Conservation (phyloP, 2,888 invertebrate species). For the Conchocele bisecta region DNA sequence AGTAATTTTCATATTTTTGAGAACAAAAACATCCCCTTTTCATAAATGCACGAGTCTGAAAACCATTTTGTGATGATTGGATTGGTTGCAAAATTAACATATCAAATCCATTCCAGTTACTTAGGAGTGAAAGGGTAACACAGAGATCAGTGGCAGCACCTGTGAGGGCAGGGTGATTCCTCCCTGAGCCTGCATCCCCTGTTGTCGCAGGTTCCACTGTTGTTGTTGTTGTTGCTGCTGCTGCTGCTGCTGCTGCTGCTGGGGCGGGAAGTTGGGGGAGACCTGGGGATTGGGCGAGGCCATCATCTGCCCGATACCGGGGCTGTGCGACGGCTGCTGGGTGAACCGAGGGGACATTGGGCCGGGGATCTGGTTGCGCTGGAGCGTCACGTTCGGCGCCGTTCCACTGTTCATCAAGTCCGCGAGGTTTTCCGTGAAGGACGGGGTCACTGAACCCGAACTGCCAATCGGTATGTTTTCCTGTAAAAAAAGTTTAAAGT, state of each 20-base stretch:
- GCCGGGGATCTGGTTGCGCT: constrained; percentile 79
- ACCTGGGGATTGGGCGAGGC: constrained; percentile 68
- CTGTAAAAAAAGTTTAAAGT: constrained; percentile 36
- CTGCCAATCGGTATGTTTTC: constrained; percentile 54
- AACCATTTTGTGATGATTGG: too few relatives aligned
- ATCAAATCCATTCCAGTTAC: too few relatives aligned
- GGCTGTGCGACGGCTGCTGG: constrained; percentile 53
- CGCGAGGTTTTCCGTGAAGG: constrained; percentile 87
- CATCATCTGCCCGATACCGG: constrained; percentile 58
- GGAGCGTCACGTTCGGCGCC: constrained; percentile 92
- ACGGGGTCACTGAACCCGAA: constrained; percentile 35
- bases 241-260: constrained; percentile 55
- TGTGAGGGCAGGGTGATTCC: constrained; percentile 39
- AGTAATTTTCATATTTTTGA: too few relatives aligned
- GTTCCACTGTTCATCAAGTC: constrained; percentile 93
- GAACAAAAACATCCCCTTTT: too few relatives aligned
- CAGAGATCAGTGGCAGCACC: too few relatives aligned
- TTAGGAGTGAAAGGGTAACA: too few relatives aligned
- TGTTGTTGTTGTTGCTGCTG: constrained; percentile 26
- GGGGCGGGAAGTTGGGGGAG: constrained; percentile 71
- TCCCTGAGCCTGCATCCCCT: constrained; percentile 29
- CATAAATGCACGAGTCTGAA: too few relatives aligned
- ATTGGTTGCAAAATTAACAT: too few relatives aligned
- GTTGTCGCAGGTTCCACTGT: background rate
- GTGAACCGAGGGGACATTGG: constrained; percentile 77